These are phyloP conservation scores for Meteorus sp. DNA, from an alignment of 1,140 invertebrate species.

Conservation along the genomic window DNA sequence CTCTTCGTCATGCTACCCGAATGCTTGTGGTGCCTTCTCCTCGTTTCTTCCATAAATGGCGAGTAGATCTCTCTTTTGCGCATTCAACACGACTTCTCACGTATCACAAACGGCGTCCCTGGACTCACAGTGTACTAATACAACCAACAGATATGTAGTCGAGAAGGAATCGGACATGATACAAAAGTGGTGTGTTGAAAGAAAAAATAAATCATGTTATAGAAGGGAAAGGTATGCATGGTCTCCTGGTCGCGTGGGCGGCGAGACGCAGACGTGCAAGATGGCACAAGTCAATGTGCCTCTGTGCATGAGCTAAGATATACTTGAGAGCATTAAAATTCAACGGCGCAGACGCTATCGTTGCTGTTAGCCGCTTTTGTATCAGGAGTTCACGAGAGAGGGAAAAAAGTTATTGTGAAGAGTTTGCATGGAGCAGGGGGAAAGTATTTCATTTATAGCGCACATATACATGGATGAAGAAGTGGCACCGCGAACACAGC, in stretches of 20 bases:
- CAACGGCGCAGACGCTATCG: slow-evolving; percentile 48
- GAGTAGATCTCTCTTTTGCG: slow-evolving; percentile 28
- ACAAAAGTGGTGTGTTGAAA: not conserved
- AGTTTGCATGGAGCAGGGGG: not conserved
- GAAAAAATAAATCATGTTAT: not conserved
- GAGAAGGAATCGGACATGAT: not conserved
- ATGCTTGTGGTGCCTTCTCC: slow-evolving; percentile 48
- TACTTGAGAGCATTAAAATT: no score
- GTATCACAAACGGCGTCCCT: slow-evolving; percentile 38
- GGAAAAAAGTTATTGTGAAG: not conserved
- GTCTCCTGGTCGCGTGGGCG: slow-evolving; percentile 47
- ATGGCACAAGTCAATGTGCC: slow-evolving; percentile 44
- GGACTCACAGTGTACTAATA: not conserved
- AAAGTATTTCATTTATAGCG: no score
- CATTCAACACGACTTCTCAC: not conserved
- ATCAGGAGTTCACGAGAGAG: slow-evolving; percentile 42
- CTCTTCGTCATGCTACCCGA: slow-evolving; percentile 38
- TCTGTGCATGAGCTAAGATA: no score
- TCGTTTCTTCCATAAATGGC: slow-evolving; percentile 53
- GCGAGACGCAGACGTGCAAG: slow-evolving; percentile 57
- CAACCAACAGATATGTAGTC: not conserved
- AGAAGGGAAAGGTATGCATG: slow-evolving; percentile 26
- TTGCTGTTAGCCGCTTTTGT: slow-evolving; percentile 35
- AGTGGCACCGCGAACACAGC: no score
- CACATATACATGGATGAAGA: no score